These are phyloP conservation scores for Sphinx pinastri DNA, from an alignment of 2,888 invertebrate species.

Conservation along the genomic window DNA sequence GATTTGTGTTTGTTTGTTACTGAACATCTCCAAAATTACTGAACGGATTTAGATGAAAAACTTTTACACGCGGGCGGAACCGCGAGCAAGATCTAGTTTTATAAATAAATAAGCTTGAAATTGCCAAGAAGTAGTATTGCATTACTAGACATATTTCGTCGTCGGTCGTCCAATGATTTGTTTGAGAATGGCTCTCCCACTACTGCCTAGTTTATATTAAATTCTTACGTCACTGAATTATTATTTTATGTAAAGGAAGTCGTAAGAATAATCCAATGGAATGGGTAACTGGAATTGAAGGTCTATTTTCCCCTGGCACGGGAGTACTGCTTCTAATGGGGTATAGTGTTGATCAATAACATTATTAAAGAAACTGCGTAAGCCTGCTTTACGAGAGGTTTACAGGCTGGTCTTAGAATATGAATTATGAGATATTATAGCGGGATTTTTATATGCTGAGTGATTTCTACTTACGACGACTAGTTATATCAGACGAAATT, in stretches of 20 bases:
- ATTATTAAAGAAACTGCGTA: background rate
- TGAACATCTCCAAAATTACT: no score
- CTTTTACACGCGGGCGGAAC: no score
- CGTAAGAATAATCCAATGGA: background rate
- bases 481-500: no score
- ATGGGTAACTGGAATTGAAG: background rate
- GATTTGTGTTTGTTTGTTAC: no score
- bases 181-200: conserved; percentile 3
- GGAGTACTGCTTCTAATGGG: background rate
- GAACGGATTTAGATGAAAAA: no score
- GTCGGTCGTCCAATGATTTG: conserved; percentile 1
- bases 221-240: conserved; percentile 4
- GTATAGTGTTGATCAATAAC: no score
- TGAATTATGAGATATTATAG: no score
- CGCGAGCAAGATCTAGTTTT: no score
- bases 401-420: no score
- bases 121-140: background rate
- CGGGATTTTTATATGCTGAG: no score
- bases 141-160: background rate
- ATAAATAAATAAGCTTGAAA: no score
- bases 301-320: background rate
- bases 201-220: conserved; percentile 9
- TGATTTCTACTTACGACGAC: no score
- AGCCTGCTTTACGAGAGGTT: background rate
- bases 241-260: conserved; percentile 14